A percentile compares a stretch with the other conserved stretches of the same genome.
Evolutionary conservation across 2,888 invertebrate species (phyloP).

Genomic region (Epinotia brunnichana): DNA sequence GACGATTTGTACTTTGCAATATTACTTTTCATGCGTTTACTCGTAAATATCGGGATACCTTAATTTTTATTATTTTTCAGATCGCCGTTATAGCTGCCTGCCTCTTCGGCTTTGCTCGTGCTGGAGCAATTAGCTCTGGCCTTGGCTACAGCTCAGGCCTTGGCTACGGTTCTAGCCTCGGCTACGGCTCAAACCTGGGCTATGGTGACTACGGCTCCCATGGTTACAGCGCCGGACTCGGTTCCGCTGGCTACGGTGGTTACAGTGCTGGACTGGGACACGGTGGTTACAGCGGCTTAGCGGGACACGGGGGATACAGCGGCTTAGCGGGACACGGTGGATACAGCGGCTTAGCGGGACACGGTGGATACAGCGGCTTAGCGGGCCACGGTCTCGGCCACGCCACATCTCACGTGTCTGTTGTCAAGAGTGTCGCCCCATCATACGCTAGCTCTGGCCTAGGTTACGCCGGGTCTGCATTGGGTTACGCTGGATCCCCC

Average conservation of each 20-base stretch:
- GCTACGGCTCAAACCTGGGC: slow-evolving; percentile 33
- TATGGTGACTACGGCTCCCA: slow-evolving; percentile 29
- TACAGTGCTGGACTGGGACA: slow-evolving; percentile 35
- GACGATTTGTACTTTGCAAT: slow-evolving; percentile 34
- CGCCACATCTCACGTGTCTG: slow-evolving; percentile 55
- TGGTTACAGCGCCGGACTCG: slow-evolving; percentile 11
- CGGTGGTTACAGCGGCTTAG: too few relatives aligned
- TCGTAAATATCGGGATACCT: slow-evolving; percentile 12
- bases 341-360: slow-evolving; percentile 40
- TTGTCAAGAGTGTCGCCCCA: slow-evolving; percentile 53
- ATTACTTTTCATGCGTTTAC: slow-evolving; percentile 32
- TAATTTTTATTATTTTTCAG: slow-evolving; percentile 49
- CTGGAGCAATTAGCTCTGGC: slow-evolving; percentile 53
- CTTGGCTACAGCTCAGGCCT: slow-evolving; percentile 25
- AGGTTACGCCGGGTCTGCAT: slow-evolving; percentile 37
- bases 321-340: slow-evolving; percentile 18
- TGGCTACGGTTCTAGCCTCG: slow-evolving; percentile 28
- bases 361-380: slow-evolving; percentile 46
- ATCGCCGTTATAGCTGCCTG: slow-evolving; percentile 57
- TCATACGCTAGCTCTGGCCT: slow-evolving; percentile 46
- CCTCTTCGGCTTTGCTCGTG: slow-evolving; percentile 60
- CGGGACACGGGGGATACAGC: slow-evolving; percentile 19
- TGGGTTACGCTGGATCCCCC: slow-evolving; percentile 31
- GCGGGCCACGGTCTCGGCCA: slow-evolving; percentile 45
- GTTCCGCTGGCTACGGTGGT: slow-evolving; percentile 3